Percentiles rank a stretch among this genome's conserved stretches.
Evolutionary conservation across 2,888 invertebrate genomes (phyloP).

Genomic region (Macrophya annulata): DNA sequence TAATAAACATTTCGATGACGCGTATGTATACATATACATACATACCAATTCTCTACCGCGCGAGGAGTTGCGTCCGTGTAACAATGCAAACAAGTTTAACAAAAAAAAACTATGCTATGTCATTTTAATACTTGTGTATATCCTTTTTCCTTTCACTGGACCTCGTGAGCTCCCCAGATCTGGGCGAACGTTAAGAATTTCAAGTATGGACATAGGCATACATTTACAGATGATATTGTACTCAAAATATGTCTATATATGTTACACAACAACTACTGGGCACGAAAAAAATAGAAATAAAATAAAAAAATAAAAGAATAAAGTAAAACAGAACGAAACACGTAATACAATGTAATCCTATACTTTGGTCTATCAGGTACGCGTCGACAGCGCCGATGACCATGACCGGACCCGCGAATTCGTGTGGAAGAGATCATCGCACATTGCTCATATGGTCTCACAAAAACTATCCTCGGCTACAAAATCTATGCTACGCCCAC

Average conservation of each 20-base stretch:
- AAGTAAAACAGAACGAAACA: neutral
- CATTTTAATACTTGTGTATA: neutral
- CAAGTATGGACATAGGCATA: neutral
- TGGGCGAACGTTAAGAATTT: neutral
- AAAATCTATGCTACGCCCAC: conserved; percentile 83
- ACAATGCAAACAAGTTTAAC: conserved; percentile 40
- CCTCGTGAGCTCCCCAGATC: conserved; percentile 12
- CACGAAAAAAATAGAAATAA: neutral
- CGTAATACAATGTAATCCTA: neutral
- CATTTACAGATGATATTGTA: neutral
- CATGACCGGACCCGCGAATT: conserved; percentile 92
- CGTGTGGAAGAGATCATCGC: conserved; percentile 91
- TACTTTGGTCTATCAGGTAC: conserved; percentile 82
- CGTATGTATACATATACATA: no score
- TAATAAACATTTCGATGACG: conserved; percentile 28
- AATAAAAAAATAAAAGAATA: neutral
- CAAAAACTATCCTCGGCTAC: conserved; percentile 87
- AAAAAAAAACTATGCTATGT: neutral
- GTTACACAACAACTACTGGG: neutral
- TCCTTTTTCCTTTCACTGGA: conserved; percentile 41
- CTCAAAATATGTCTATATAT: neutral
- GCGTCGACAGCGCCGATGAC: conserved; percentile 90
- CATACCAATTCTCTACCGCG: neutral
- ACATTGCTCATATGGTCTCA: conserved; percentile 92
- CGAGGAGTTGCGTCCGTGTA: neutral